Base-by-base conservation (phyloP, 2,888 invertebrate species). In the Aethes cnicana region DNA sequence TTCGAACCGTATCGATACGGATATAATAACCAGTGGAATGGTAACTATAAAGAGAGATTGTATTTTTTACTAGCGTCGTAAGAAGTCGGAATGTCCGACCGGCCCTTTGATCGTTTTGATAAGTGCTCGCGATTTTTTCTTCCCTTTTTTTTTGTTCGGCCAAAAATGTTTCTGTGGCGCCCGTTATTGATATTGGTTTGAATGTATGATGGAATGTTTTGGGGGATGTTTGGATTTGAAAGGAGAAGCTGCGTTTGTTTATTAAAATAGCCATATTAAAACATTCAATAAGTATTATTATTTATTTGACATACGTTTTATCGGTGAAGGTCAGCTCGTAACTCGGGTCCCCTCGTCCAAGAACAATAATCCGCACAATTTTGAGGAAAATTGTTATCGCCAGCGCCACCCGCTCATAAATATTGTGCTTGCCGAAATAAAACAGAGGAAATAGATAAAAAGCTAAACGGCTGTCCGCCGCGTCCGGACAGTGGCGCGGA, bases 11-110 rank as follows among this genome's bases (percentile, higher is more conserved):
- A 84, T 84, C 86, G 84, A 82, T 81, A 83, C 83, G 83, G 83
- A 83, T 84, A 85, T 83, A 88, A 88, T 87, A 87, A 87, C 88
- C 88, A 86, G 81, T 82, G 84, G 77, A 88, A 88, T 87, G 85
- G 84, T 88, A 87, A 88, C 88, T 88, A 88, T 88, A 88, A 88
- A 88, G 88, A 82, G 77, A 88, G 87, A 88, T 88, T 88, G 87
- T 88, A 83, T 87, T 88, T 86, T 88, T 88, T 88, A 88, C 85
- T 88, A 87, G 84, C 86, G 84, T 88, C 88, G 81, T 88, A 88
- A 87, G 86, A 82, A 84, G 78, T 86, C 77, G 87, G 87, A 88
- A 88, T 85, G 86, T 77, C 81, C 82, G 84, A 74, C 77, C 82
- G 84, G 81, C 81, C 88, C 88, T 88, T 89, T 87, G 87, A 88